Base-by-base conservation (phyloP, 2,888 invertebrate genomes). In the Dinocampus coccinellae region DNA sequence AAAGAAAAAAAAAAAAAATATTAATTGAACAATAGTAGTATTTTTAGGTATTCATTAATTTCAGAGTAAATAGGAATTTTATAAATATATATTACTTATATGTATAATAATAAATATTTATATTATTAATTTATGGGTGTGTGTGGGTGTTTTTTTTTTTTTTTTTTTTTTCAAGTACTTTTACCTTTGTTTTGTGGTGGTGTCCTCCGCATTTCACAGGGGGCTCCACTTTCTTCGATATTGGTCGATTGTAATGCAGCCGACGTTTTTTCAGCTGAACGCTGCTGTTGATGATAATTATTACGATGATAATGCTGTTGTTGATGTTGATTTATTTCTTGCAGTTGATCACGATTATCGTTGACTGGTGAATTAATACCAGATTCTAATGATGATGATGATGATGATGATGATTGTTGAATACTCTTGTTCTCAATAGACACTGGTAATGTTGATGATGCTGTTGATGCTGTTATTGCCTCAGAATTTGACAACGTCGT, bases 111-210 rank as follows among this genome's bases (percentile, higher is more conserved):
- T 39, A 39, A 13, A 39, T n/a, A n/a, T 39, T 47, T n/a, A 47
- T 47, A 24, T 68, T 34, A n/a, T 24, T 24, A 13, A 20, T 16
- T 47, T 10, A n/a, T n/a, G n/a, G n/a, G n/a, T n/a, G n/a, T n/a
- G n/a, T n/a, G n/a, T n/a, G n/a, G n/a, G n/a, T n/a, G n/a, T n/a
- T n/a, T n/a, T n/a, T n/a, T n/a, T n/a, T n/a, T 3, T 47, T 47
- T 47, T 2, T 47, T 47, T 42, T 11, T 22, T 34, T 6, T 1
- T 11, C n/a, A 9, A 42, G 0, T 29, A 10, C 26, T 84, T 86
- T 84, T 84, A 90, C 90, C 90, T 90, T 90, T 90, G 86, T 90
- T 90, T 83, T 89, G 88, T 84, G 89, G 89, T 85, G 90, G 89
- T 88, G 90, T 89, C 79, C 89, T 89, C 86, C 90, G 90, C 90